These are phyloP conservation scores for Halocaridina rubra DNA, from an alignment of 2,888 invertebrate genomes.

Conservation along the genomic window DNA sequence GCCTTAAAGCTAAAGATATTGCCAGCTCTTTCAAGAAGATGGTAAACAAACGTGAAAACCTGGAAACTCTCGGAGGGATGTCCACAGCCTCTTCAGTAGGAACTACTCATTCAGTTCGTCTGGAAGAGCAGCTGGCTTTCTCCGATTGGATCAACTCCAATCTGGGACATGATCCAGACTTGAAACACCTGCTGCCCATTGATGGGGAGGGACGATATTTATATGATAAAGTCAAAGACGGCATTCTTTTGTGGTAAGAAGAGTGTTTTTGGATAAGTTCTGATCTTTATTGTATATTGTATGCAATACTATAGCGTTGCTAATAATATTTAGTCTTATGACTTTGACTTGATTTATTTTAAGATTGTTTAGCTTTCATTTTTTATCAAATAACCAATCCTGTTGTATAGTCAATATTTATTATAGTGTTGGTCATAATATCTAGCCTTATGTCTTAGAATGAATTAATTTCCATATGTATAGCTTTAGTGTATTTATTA, in stretches of 20 bases:
- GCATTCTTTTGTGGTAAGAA: slow-evolving; percentile 89
- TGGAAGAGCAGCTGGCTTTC: slow-evolving; percentile 96
- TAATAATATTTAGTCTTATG: no score
- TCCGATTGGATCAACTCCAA: slow-evolving; percentile 99
- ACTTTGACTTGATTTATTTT: no score
- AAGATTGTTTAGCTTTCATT: no score
- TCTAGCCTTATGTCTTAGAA: no score
- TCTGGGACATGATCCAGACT: slow-evolving; percentile 87
- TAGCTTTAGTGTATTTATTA: no score
- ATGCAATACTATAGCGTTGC: no score
- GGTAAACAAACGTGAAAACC: slow-evolving; percentile 90
- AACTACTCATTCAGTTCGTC: slow-evolving; percentile 93
- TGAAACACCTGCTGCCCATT: slow-evolving; percentile 90
- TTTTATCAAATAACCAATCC: no score
- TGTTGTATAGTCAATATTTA: no score
- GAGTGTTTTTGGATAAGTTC: no score
- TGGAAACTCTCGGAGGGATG: slow-evolving; percentile 92
- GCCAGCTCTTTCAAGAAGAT: slow-evolving; percentile 93
- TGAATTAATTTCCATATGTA: no score
- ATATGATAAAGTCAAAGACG: slow-evolving; percentile 94
- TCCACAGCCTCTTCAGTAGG: slow-evolving; percentile 94
- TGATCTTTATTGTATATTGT: no score
- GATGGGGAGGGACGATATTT: slow-evolving; percentile 89
- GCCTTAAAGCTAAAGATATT: slow-evolving; percentile 89
- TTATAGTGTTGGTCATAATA: no score